These are phyloP conservation scores for Busseola fusca DNA, from an alignment of 2,888 invertebrate species.

Conservation along the genomic window DNA sequence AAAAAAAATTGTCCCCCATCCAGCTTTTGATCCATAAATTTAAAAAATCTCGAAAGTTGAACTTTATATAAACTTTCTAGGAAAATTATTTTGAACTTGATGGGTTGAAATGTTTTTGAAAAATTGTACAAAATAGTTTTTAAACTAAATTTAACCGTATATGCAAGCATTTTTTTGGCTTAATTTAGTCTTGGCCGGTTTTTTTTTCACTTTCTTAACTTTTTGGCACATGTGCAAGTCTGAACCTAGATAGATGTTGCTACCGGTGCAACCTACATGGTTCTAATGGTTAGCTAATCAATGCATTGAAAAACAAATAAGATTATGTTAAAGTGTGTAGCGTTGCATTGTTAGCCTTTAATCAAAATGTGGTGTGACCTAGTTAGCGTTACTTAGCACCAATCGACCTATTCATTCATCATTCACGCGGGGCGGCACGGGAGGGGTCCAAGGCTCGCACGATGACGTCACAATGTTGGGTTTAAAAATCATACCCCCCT, in stretches of 20 bases:
- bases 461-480: slow-evolving; percentile 82
- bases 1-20: no score
- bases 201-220: not conserved
- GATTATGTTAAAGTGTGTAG: slow-evolving; percentile 1
- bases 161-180: no score
- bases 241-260: not conserved
- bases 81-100: no score
- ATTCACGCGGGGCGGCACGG: slow-evolving; percentile 74
- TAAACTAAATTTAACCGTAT: no score
- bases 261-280: not conserved
- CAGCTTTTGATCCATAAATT: no score
- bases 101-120: no score
- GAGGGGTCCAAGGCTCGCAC: slow-evolving; percentile 73
- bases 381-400: slow-evolving; percentile 72
- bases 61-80: no score
- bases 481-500: slow-evolving; percentile 79
- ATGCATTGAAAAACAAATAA: slow-evolving; percentile 1
- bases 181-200: no score
- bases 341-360: slow-evolving; percentile 23
- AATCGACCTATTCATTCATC: slow-evolving; percentile 85
- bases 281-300: not conserved
- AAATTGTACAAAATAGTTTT: no score
- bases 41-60: no score
- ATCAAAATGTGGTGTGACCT: slow-evolving; percentile 63
- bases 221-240: not conserved